Conservation (phyloP, 2,113 vertebrate species). For the Brachyhypopomus occidentalis region DNA sequence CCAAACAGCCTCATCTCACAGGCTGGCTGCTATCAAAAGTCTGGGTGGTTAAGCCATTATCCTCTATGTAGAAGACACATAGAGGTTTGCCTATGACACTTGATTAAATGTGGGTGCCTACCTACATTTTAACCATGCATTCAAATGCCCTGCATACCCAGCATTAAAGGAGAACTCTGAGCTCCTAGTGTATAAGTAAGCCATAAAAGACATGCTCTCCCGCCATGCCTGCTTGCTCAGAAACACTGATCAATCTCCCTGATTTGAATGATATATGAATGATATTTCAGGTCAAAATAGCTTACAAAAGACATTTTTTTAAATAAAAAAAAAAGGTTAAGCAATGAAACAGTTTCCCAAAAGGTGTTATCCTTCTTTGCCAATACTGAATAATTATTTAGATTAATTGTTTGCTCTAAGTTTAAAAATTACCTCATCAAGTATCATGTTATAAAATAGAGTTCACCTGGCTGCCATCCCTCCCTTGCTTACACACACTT, state of each 20-base stretch:
- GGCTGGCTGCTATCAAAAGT: not conserved
- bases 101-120: not conserved
- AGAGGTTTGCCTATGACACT: conserved; percentile 11
- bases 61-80: not conserved
- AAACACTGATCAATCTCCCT: conserved; percentile 18
- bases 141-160: not conserved
- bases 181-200: conserved; percentile 6
- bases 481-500: not conserved
- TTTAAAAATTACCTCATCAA: conserved; percentile 5
- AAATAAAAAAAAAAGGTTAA: conserved; percentile 16
- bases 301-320: not conserved
- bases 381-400: not conserved
- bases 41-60: not conserved
- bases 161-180: not conserved
- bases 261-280: conserved; percentile 16
- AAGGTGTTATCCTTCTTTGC: conserved; percentile 45
- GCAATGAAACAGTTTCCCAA: not conserved
- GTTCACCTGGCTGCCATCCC: not conserved
- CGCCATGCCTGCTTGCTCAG: not conserved
- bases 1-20: not conserved
- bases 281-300: not conserved
- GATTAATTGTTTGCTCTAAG: not conserved
- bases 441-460: not conserved
- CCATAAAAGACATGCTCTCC: conserved; percentile 1
- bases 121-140: conserved; percentile 11